A percentile compares a stretch with the other conserved stretches of the same genome.
phyloP scores from a whole-genome alignment of 2,888 invertebrate species.

The Mystacides longicornis region DNA sequence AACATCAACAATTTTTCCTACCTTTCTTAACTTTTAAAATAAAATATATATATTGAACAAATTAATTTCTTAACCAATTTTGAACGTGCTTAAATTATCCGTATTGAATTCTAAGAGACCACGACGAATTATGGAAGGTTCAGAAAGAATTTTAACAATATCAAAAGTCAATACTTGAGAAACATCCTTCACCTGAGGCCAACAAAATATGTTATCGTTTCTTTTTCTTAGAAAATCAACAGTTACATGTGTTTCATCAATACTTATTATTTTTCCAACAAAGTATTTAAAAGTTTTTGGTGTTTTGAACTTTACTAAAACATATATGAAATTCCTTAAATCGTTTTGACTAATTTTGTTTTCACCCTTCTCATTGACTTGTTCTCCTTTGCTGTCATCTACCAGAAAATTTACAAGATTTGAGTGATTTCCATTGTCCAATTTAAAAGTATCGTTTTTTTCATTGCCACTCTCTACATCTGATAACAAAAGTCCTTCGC shows the following conservation, averaged over 20 bases:
- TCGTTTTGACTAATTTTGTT: background rate
- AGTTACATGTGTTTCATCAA: background rate
- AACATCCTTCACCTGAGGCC: constrained; percentile 2
- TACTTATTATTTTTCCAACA: background rate
- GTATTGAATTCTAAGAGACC: background rate
- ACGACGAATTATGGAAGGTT: background rate
- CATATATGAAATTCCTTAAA: background rate
- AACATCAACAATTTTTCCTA: background rate
- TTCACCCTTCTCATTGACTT: background rate
- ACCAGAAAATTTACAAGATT: background rate
- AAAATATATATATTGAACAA: background rate
- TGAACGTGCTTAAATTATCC: background rate
- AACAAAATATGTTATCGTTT: background rate
- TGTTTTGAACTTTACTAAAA: background rate
- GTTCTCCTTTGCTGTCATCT: background rate
- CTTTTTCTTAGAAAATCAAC: background rate
- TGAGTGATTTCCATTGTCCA: background rate
- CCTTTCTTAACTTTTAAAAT: background rate
- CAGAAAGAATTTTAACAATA: background rate
- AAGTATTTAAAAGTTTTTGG: background rate
- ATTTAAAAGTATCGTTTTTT: background rate
- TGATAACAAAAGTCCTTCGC: background rate
- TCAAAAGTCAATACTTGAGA: background rate
- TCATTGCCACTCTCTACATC: background rate
- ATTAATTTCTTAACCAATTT: background rate